These are phyloP conservation scores for Plusia festucae DNA, from an alignment of 2,888 invertebrate species.

Conservation along the genomic window DNA sequence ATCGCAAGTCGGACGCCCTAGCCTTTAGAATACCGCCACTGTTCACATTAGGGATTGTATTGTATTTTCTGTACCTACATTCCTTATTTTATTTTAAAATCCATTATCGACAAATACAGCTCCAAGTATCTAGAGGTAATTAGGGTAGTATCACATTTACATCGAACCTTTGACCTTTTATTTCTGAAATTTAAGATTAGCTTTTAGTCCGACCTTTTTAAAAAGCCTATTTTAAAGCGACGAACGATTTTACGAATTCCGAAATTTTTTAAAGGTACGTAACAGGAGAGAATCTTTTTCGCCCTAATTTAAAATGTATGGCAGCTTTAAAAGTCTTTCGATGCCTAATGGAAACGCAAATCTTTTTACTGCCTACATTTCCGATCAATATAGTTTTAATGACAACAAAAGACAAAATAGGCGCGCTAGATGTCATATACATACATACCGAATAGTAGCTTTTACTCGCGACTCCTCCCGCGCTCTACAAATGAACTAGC, in stretches of 20 bases:
- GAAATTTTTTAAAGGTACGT: neutral
- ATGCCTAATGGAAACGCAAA: neutral
- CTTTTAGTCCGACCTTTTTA: constrained; percentile 2
- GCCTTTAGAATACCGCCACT: too few relatives aligned
- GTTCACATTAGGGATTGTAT: too few relatives aligned
- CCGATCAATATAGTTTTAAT: too few relatives aligned
- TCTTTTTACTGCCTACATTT: too few relatives aligned
- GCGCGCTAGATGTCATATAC: too few relatives aligned
- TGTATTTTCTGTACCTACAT: neutral
- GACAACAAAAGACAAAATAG: too few relatives aligned
- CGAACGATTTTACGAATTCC: neutral
- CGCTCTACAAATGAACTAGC: too few relatives aligned
- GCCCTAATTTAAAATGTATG: neutral
- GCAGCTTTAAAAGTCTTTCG: neutral
- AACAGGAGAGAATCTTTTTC: neutral
- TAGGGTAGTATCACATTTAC: neutral
- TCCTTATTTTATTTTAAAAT: neutral
- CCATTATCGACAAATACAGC: neutral
- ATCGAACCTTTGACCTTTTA: constrained; percentile 1
- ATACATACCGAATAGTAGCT: too few relatives aligned
- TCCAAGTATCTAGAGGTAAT: neutral
- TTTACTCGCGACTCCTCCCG: too few relatives aligned
- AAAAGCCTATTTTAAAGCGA: constrained; percentile 2
- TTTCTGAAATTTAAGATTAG: constrained; percentile 22
- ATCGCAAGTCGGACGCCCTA: too few relatives aligned